Evolutionary conservation across 1,140 invertebrate genomes (phyloP).

Genomic region (Conopomorpha cramerella): DNA sequence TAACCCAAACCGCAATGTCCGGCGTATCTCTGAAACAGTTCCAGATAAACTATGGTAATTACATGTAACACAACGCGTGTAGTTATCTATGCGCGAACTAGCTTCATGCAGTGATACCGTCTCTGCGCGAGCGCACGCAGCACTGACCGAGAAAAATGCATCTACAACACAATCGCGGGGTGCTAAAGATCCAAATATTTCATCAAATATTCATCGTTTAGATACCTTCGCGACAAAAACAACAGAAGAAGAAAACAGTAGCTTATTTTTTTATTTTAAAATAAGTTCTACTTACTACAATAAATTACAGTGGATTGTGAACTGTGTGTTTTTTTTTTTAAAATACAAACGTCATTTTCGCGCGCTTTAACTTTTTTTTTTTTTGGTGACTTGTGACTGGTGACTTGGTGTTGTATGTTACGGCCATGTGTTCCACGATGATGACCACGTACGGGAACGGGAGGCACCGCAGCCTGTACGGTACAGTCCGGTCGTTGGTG

Average conservation of each 20-base stretch:
- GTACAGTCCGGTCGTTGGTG: conserved; percentile 41
- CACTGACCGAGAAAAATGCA: conserved; percentile 11
- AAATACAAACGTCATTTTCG: conserved; percentile 16
- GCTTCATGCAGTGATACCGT: too few species aligned
- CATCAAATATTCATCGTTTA: conserved; percentile 37
- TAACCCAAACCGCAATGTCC: too few species aligned
- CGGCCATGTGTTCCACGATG: conserved; percentile 19
- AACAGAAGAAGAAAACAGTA: conserved; percentile 19
- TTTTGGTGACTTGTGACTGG: conserved; percentile 13
- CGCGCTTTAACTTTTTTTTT: conserved; percentile 17
- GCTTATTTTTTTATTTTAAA: conserved; percentile 46
- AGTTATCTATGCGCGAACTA: too few species aligned
- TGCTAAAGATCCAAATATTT: conserved; percentile 38
- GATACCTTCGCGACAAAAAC: conserved; percentile 14
- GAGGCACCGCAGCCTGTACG: conserved; percentile 34
- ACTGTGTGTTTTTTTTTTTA: conserved; percentile 3
- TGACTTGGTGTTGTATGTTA: conserved; percentile 13
- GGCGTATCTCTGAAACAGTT: too few species aligned
- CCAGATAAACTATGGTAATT: too few species aligned
- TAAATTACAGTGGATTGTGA: not conserved
- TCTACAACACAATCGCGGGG: conserved; percentile 11
- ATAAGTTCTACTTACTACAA: conserved; percentile 33
- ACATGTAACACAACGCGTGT: too few species aligned
- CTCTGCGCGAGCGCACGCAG: too few species aligned
- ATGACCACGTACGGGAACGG: conserved; percentile 33